phyloP scores from a whole-genome alignment of 2,888 invertebrate genomes.

The Chalcosyrphus nemorum region DNA sequence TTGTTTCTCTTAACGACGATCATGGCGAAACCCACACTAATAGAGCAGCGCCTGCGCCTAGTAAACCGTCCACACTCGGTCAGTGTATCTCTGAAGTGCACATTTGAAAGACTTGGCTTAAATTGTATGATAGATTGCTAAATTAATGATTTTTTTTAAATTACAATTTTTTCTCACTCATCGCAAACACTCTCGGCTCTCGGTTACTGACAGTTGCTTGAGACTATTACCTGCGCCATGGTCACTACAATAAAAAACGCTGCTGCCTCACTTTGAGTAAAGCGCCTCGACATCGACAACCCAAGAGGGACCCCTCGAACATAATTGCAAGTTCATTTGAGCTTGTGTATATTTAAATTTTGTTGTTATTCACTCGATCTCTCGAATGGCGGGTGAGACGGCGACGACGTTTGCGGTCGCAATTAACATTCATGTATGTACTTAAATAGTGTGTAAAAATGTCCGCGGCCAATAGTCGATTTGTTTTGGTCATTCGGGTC shows the following conservation, averaged over 20 bases:
- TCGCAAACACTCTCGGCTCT: constrained; percentile 31
- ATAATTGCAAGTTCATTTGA: constrained; percentile 63
- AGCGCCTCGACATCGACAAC: constrained; percentile 22
- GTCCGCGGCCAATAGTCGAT: constrained; percentile 68
- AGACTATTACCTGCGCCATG: constrained; percentile 70
- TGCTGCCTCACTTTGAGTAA: constrained; percentile 39
- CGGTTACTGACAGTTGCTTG: constrained; percentile 33
- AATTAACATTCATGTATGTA: constrained; percentile 71
- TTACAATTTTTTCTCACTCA: constrained; percentile 47
- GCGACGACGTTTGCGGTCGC: constrained; percentile 31
- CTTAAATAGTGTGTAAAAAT: constrained; percentile 73
- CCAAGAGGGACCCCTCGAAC: constrained; percentile 62
- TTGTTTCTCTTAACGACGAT: constrained; percentile 18
- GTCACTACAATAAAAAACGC: constrained; percentile 16
- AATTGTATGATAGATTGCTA: constrained; percentile 69
- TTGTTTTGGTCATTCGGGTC: constrained; percentile 69
- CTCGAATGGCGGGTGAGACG: not conserved
- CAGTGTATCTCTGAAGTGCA: constrained; percentile 50
- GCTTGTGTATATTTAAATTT: constrained; percentile 37
- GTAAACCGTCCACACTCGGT: constrained; percentile 32
- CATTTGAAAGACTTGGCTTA: constrained; percentile 63
- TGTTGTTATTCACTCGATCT: constrained; percentile 18
- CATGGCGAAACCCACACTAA: constrained; percentile 34
- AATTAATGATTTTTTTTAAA: constrained; percentile 44
- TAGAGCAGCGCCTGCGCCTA: constrained; percentile 60